Evolutionary conservation across 2,113 vertebrate species (phyloP), one percentile per base, ranked within the genome.

Genomic region (Choloepus hoffmanni): DNA sequence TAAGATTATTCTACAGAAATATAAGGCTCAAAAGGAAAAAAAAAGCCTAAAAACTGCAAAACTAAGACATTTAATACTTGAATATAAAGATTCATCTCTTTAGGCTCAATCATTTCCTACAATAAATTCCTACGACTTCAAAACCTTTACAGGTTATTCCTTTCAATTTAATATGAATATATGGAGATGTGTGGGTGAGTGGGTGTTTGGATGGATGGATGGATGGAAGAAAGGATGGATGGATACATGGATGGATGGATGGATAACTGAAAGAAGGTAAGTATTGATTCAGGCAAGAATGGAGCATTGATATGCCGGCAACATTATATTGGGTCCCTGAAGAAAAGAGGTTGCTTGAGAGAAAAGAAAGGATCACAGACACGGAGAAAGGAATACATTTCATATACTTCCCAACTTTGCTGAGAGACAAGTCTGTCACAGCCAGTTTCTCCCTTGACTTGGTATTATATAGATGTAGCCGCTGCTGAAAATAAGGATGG

Each of bases 401-500:
- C 23, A 60, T 58, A 21, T 19, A 24, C 68, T 85, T 76, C 24
- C 6, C 26, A 65, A 6, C 58, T 92, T 89, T 92, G 30, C 11
- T 36, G 45, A 95, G 13, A 9, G n/a, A 74, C 10, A 19, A 13
- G 7, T 90, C 40, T 72, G 33, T 58, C 70, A 50, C 43, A 89
- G 89, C 23, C 11, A 43, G 48, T 77, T 95, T 88, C 55, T 45
- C 74, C 62, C 60, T 91, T 89, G 60, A 94, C 60, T 95, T 92
- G 45, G 23, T 95, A 90, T 85, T 67, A 67, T 36, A 72, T 63
- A 93, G 92, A 73, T 77, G 77, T 15, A 94, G 91, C 16, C 53
- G 63, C 26, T 89, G 85, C 89, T 96, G 89, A 96, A 95, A 96
- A 92, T 92, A 92, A 97, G 83, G 89, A 65, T 94, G 93, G 84